These are phyloP conservation scores for Drosophila subpulchrella DNA, from an alignment of 1,140 invertebrate genomes.

Conservation along the genomic window DNA sequence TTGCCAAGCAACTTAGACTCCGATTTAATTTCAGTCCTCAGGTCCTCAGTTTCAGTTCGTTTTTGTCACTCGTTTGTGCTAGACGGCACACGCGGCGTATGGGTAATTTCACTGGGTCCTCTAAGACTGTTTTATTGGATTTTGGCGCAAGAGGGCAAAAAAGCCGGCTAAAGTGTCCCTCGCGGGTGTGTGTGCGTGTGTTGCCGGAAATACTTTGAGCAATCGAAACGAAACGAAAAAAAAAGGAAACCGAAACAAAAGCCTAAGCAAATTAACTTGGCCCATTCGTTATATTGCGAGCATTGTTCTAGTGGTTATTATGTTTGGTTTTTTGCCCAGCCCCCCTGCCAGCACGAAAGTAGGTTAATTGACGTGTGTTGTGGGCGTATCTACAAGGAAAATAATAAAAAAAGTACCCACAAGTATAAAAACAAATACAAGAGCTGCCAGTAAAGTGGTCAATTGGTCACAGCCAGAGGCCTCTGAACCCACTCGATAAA, in stretches of 20 bases:
- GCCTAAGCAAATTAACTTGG: constrained; percentile 76
- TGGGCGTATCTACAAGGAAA: constrained; percentile 33
- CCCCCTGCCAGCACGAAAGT: constrained; percentile 50
- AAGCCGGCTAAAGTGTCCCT: constrained; percentile 72
- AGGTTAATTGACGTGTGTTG: constrained; percentile 75
- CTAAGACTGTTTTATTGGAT: constrained; percentile 63
- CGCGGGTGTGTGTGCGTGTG: constrained; percentile 27
- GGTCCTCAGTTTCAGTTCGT: constrained; percentile 59
- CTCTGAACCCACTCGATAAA: constrained; percentile 11
- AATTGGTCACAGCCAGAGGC: constrained; percentile 21
- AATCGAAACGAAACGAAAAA: constrained; percentile 23
- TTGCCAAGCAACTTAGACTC: neutral
- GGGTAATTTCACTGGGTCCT: constrained; percentile 20
- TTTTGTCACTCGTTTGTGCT: constrained; percentile 65
- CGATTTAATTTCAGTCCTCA: constrained; percentile 19
- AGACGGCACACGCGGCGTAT: constrained; percentile 59
- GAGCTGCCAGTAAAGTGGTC: constrained; percentile 8
- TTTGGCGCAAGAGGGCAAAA: constrained; percentile 64
- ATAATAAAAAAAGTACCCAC: constrained; percentile 41
- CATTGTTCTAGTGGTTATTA: constrained; percentile 34
- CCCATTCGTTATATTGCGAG: constrained; percentile 52
- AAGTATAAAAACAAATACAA: constrained; percentile 44
- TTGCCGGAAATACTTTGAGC: constrained; percentile 52
- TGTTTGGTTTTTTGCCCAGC: constrained; percentile 38
- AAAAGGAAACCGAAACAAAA: constrained; percentile 28